phyloP scores from a whole-genome alignment of 1,140 invertebrate genomes.

The Cephus cinctus region DNA sequence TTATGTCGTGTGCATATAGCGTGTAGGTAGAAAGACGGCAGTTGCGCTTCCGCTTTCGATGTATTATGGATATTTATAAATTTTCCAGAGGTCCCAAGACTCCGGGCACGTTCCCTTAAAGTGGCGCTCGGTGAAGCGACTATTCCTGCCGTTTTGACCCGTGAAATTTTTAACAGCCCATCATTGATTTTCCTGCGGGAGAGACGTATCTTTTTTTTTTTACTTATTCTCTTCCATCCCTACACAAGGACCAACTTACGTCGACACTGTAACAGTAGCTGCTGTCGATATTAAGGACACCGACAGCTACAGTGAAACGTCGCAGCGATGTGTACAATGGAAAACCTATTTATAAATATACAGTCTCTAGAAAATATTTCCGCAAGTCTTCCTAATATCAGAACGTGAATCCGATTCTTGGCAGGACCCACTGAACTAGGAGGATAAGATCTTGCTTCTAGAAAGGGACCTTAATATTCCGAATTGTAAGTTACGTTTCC shows the following conservation, averaged over 20 bases:
- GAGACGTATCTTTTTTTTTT: too few relatives aligned
- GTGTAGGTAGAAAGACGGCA: too few relatives aligned
- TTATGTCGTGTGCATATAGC: not conserved
- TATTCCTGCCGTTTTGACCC: slow-evolving; percentile 41
- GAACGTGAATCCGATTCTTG: not conserved
- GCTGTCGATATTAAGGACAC: too few relatives aligned
- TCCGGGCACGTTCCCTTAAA: slow-evolving; percentile 23
- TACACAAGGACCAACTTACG: too few relatives aligned
- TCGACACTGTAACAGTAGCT: too few relatives aligned
- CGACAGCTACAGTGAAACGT: too few relatives aligned
- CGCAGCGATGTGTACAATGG: too few relatives aligned
- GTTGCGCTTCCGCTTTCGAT: slow-evolving; percentile 16
- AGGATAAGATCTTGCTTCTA: slow-evolving; percentile 3
- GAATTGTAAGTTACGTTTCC: slow-evolving; percentile 31
- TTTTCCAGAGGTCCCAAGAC: slow-evolving; percentile 25
- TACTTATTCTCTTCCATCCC: slow-evolving; percentile 6
- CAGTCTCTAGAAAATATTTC: too few relatives aligned
- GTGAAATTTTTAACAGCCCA: slow-evolving; percentile 42
- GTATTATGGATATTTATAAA: slow-evolving; percentile 41
- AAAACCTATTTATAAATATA: too few relatives aligned
- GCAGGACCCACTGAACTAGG: not conserved
- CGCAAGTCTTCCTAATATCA: not conserved
- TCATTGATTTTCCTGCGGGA: slow-evolving; percentile 41
- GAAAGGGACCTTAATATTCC: slow-evolving; percentile 33
- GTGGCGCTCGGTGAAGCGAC: slow-evolving; percentile 24